Base-by-base conservation (phyloP, 1,140 invertebrate species). In the Halesus radiatus region DNA sequence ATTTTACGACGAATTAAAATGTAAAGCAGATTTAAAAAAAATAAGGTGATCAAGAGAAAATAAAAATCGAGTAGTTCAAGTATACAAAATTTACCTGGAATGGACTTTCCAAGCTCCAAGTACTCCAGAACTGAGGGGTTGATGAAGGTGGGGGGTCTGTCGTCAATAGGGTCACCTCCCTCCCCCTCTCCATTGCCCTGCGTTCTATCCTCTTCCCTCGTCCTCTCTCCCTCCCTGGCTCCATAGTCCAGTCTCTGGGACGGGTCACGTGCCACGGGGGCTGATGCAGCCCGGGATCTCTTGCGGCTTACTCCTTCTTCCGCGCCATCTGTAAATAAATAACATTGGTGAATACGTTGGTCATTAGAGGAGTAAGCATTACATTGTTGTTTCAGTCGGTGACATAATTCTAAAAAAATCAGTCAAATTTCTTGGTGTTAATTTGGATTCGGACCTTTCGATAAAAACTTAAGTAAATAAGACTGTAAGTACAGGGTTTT, bases 91-190 rank as follows among this genome's bases (percentile, higher is more conserved):
- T 89, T 91, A 96, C 95, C 95, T 85, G 95, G 95, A 89, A 96
- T 96, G 76, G 95, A 95, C 91, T 95, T 95, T 80, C 95, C 95
- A 68, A 96, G 90, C 89, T 96, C 95, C 64, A 96, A 90, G 87
- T 96, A 96, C 87, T 95, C 94, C 66, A 94, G 91, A 20, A 96
- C 95, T 3, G 95, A 96, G 53, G 95, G 94, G 86, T 94, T 96
- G 74, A 96, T 89, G 87, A 96, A 96, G 80, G 94, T 93, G 15
- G 92, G 92, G 0, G 70, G 70, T 16, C 20, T 52, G 13, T 53
- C 20, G 15, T 56, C 53, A 4, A 70, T 15, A 23, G 32, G 32
- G 18, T n/a, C n/a, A 3, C n/a, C 29, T 10, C 50, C 66, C 18
- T 50, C 66, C 18, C 37, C 66, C 3, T 50, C 66, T 3, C 6